A percentile compares a stretch with the other conserved stretches of the same genome.
Conservation (phyloP, 2,113 vertebrate genomes). For the Ptychochromis oligacanthus region DNA sequence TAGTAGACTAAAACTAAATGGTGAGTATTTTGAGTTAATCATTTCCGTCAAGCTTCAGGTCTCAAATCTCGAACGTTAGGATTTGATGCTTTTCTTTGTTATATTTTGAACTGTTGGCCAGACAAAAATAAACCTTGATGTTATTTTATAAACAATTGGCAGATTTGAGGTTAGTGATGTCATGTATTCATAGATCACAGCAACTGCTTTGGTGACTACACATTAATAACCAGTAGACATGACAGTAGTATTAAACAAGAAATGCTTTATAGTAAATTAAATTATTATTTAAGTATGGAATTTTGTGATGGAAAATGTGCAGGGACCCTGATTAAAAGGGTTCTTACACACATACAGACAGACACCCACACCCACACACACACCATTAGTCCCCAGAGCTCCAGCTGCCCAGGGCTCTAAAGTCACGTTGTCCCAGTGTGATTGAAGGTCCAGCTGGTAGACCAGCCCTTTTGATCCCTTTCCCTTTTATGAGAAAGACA, state of each 20-base stretch:
- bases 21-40: background rate
- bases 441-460: constrained; percentile 79
- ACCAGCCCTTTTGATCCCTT: constrained; percentile 75
- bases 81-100: background rate
- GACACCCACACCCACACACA: constrained; percentile 36
- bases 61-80: fast-evolving
- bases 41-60: background rate
- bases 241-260: background rate
- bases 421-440: constrained; percentile 73
- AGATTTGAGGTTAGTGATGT: background rate
- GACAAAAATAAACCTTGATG: background rate
- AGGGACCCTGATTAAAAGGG: constrained; percentile 23
- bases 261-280: background rate
- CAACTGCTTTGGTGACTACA: background rate
- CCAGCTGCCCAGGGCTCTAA: constrained; percentile 73
- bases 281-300: background rate
- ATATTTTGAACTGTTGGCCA: background rate
- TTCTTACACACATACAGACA: constrained; percentile 31
- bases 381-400: constrained; percentile 48
- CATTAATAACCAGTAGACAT: background rate
- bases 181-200: background rate
- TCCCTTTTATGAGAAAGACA: constrained; percentile 80
- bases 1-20: background rate
- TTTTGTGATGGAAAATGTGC: constrained; percentile 18
- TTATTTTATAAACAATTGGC: background rate